Evolutionary conservation across 2,797 vertebrate species (phyloP), one percentile per base, ranked within the genome.

Genomic region (Hipposideros larvatus): DNA sequence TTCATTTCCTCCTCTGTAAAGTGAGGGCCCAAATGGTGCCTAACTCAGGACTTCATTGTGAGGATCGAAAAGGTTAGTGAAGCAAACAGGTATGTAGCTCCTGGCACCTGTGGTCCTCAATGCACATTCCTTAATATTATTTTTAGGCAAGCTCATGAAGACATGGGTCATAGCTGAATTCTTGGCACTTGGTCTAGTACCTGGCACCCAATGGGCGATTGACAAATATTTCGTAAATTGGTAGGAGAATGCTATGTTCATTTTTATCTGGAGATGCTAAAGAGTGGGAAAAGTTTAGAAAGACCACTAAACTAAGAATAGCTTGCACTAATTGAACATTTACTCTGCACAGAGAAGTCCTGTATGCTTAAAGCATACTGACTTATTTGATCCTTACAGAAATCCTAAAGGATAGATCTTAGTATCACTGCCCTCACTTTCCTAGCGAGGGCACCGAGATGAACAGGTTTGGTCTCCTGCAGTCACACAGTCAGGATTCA

Each of bases 331-430:
- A 68, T 71, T 43, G 63, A 78, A n/a, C 24, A 43, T 65, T 75
- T 79, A 51, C 43, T 74, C 65, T 91, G 66, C 21, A 28, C 46
- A 19, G 48, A 90, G 4, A 86, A 95, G 19, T 28, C 41, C 46
- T 77, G 26, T 48, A 21, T 51, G 28, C 26, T 80, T 61, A 48
- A 55, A 51, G 9, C 7, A 0, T 34, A 4, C 43, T 77, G 34
- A 87, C 51, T 93, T 63, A 74, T 77, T 79, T 66, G 90, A 71
- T 26, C 53, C 53, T 80, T 85, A 80, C 10, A 46, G 73, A 88
- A 92, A 71, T 10, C 10, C 53, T 77, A 71, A 75, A 73, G 16
- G 28, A 37, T 11, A 26, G 18, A 34, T 63, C 13, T 75, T 91
- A 78, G n/a, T 59, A 11, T 66, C 19, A 28, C 48, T 90, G 77